These are phyloP conservation scores for Lates calcarifer DNA, from an alignment of 2,113 vertebrate genomes.

Conservation along the genomic window DNA sequence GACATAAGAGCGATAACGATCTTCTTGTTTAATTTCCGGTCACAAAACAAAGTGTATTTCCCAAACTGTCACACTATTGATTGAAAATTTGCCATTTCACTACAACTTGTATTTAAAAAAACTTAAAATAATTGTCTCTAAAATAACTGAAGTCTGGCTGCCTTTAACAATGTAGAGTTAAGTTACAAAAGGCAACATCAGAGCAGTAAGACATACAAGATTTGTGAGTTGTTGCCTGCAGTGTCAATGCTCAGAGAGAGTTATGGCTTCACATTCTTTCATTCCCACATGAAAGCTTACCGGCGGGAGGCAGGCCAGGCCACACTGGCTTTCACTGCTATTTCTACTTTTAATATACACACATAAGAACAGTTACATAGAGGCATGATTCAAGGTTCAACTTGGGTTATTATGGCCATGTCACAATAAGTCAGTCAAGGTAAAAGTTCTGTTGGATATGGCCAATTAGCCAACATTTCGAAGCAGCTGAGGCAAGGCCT, in stretches of 20 bases:
- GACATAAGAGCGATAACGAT: background rate
- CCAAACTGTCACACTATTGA: background rate
- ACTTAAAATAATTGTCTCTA: background rate
- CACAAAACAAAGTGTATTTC: background rate
- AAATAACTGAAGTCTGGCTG: background rate
- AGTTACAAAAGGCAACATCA: background rate
- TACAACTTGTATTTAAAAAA: background rate
- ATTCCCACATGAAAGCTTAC: constrained; percentile 38
- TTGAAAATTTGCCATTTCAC: background rate
- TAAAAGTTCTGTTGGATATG: constrained; percentile 33
- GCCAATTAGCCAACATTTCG: constrained; percentile 14
- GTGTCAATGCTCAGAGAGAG: background rate
- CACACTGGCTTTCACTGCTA: constrained; percentile 11
- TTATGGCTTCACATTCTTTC: constrained; percentile 70
- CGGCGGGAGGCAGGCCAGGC: constrained; percentile 23
- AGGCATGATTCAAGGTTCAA: constrained; percentile 34
- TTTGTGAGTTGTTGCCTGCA: constrained; percentile 16
- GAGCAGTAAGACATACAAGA: background rate
- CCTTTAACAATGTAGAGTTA: background rate
- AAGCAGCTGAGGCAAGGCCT: constrained; percentile 50
- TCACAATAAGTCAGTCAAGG: constrained; percentile 28
- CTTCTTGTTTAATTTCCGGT: background rate
- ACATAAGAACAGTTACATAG: constrained; percentile 13
- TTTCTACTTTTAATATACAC: constrained; percentile 2
- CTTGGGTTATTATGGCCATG: constrained; percentile 51